Percentiles rank a stretch among this genome's conserved stretches.
Conservation (phyloP, 2,113 vertebrate species). For the Daboia siamensis region DNA sequence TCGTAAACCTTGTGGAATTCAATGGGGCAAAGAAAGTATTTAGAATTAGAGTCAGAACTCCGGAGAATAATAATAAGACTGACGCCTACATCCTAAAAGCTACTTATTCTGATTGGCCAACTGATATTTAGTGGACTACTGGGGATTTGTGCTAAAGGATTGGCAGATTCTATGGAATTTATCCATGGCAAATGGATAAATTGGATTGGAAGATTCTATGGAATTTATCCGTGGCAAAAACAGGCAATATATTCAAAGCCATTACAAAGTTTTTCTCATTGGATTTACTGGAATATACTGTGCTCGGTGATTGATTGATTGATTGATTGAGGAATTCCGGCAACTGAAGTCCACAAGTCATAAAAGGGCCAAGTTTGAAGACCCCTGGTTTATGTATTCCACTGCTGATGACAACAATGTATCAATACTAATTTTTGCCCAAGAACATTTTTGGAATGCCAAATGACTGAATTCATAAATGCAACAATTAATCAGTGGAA, state of each 20-base stretch:
- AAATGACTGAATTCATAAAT: not conserved
- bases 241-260: not conserved
- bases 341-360: too few relatives aligned
- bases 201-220: too few relatives aligned
- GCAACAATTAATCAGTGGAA: too few relatives aligned
- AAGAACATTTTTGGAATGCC: not conserved
- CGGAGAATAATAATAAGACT: not conserved
- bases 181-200: too few relatives aligned
- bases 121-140: not conserved
- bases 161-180: not conserved
- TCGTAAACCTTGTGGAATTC: not conserved
- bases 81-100: not conserved
- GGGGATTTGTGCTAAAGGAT: not conserved
- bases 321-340: not conserved
- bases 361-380: too few relatives aligned
- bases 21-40: not conserved
- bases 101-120: not conserved
- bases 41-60: not conserved
- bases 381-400: not conserved
- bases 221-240: too few relatives aligned
- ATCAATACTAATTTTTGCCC: not conserved
- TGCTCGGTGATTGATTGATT: not conserved
- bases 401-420: not conserved
- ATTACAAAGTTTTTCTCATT: not conserved
- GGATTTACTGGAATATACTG: not conserved